Evolutionary conservation across 2,113 vertebrate species (phyloP).

Genomic region (Sprattus sprattus): DNA sequence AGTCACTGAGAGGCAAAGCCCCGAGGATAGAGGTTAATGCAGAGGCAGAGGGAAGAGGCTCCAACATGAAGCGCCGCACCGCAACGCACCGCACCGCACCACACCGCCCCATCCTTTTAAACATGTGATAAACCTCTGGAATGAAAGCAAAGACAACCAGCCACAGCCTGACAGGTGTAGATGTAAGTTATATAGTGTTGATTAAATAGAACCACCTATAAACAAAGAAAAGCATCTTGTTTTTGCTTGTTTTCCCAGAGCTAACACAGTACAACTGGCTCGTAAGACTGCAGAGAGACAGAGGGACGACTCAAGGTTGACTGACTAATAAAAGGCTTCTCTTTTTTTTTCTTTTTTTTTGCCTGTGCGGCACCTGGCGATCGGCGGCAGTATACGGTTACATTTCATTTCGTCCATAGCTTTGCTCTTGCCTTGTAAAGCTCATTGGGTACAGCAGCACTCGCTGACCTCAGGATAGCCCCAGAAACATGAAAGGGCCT

Average conservation of each 20-base stretch:
- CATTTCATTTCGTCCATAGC: conserved; percentile 63
- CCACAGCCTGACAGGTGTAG: conserved; percentile 41
- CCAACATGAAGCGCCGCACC: not conserved
- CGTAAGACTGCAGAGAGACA: conserved; percentile 37
- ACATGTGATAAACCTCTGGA: conserved; percentile 49
- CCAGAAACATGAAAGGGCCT: conserved; percentile 73
- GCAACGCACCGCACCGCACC: conserved; percentile 24
- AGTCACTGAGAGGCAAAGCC: conserved; percentile 50
- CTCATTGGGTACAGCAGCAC: conserved; percentile 65
- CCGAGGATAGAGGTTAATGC: conserved; percentile 58
- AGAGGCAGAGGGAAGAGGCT: conserved; percentile 15
- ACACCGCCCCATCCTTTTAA: conserved; percentile 42
- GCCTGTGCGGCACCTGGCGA: conserved; percentile 63
- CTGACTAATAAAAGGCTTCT: conserved; percentile 30
- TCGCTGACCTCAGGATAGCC: conserved; percentile 73
- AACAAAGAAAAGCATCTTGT: conserved; percentile 37
- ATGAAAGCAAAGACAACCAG: conserved; percentile 49
- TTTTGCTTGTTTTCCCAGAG: conserved; percentile 39
- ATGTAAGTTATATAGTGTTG: conserved; percentile 51
- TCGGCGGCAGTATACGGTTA: conserved; percentile 58
- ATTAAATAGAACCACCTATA: conserved; percentile 52
- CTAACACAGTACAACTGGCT: conserved; percentile 52
- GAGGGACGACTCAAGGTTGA: conserved; percentile 27
- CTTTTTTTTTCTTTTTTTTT: not conserved
- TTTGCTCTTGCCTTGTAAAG: conserved; percentile 68